phyloP scores from a whole-genome alignment of 1,140 invertebrate genomes.

The Drosophila equinoxialis region DNA sequence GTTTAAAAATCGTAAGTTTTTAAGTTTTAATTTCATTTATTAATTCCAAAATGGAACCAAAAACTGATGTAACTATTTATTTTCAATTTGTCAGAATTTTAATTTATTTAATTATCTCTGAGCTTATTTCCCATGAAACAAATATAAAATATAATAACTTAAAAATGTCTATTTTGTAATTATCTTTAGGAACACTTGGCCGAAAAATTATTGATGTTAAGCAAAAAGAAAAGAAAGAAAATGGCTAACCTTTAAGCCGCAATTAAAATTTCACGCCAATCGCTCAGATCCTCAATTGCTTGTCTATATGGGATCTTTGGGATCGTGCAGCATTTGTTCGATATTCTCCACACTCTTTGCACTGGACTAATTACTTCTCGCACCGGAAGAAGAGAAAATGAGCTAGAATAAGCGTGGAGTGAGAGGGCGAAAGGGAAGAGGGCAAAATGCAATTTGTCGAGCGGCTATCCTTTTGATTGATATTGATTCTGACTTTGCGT shows the following conservation, averaged over 20 bases:
- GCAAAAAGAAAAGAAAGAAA: conserved; percentile 17
- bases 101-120: no score
- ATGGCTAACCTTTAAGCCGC: conserved; percentile 38
- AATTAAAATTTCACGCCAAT: conserved; percentile 81
- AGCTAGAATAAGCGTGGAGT: no score
- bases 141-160: no score
- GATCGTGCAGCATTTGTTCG: conserved; percentile 62
- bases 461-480: conserved; percentile 77
- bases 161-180: not conserved
- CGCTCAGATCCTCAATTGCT: conserved; percentile 38
- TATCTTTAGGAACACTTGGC: no score
- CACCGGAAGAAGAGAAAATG: conserved; percentile 30
- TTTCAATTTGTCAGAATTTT: no score
- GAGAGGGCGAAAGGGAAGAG: not conserved
- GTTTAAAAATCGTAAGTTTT: no score
- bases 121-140: no score
- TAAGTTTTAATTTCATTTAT: no score
- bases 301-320: not conserved
- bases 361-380: conserved; percentile 62
- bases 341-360: not conserved
- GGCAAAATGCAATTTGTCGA: conserved; percentile 70
- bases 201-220: not conserved
- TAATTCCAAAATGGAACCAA: no score
- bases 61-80: no score
- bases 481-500: conserved; percentile 66